Evolutionary conservation across 1,140 invertebrate species (phyloP), one percentile per base, ranked within the genome.

Genomic region (Mizuhopecten yessoensis): DNA sequence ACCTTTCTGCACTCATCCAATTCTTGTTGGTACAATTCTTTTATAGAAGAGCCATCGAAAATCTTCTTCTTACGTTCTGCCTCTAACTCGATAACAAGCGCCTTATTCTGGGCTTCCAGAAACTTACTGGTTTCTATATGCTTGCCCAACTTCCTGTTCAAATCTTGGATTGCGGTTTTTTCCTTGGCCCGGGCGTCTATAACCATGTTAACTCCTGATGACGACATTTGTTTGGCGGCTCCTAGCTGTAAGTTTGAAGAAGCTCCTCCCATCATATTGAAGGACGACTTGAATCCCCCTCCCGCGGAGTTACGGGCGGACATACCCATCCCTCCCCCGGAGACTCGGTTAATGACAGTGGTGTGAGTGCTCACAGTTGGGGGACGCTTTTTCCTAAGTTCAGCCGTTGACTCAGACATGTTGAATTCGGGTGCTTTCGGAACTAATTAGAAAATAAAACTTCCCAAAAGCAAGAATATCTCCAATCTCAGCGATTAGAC

Each of bases 51-150:
- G n/a, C 9, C 57, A 11, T 75, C 57, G n/a, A 29, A 75, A 29
- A 75, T 75, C 57, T 75, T 75, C 57, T 75, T 75, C 57, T 75
- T 75, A 33, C 57, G 57, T 33, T 75, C 57, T 75, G n/a, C 57
- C 57, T 75, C 57, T 75, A 75, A 75, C 23, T 75, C 57, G 57
- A 75, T 29, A 29, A n/a, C 57, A n/a, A 75, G 57, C 5, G 57
- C 57, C 57, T 75, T 75, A 75, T 75, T 75, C 23, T 75, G 57
- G 23, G 57, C 57, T 11, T 75, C 57, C 29, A 75, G 57, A 29
- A 75, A 75, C 57, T 75, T 75, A 29, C 57, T 75, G 9, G 23
- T 75, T 75, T 75, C 57, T 5, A 75, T 75, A 75, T 75, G 57
- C 57, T 75, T 75, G 23, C 23, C 57, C 23, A 75, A 29, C 23